Evolutionary conservation across 2,888 invertebrate species (phyloP), one percentile per base, ranked within the genome.

Genomic region (Drosophila bunnanda): DNA sequence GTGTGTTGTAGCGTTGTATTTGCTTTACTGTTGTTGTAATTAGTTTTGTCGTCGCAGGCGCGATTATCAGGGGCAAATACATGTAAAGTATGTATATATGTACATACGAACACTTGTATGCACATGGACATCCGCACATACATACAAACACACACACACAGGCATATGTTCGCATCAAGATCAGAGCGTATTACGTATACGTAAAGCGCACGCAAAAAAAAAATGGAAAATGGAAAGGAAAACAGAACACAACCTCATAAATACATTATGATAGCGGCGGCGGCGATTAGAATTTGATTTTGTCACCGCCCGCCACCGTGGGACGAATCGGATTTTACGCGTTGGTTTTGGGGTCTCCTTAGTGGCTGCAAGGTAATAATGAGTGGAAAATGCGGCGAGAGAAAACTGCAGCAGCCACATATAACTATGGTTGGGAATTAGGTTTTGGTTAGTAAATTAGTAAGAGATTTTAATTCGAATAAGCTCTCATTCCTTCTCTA

Each of bases 281-380:
- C 52, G 66, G 39, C 77, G 82, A 83, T 81, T 83, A 79, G 76
- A 79, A 70, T 83, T 81, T 75, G 71, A 81, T 83, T 83, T 75
- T 61, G 60, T 57, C 67, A 55, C 58, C 50, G 20, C 25, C 44
- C 30, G 28, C 10, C 43, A 82, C 86, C 75, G 79, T 85, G 83
- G 71, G 60, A 30, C 53, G 22, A 68, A 34, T 8, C 10, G 48
- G 13, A 48, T 58, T 61, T 36, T 22, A 32, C 50, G 32, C 32
- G 32, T 32, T n/a, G n/a, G n/a, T n/a, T 25, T 25, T 10, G 48
- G 50, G 32, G 50, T 9, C 15, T 15, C 32, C 20, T 34, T 22
- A 9, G 9, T 22, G 20, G 32, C 50, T 32, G 50, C 10, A 17
- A 50, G 30, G 17, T 20, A 64, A 46, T 20, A 64, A 46, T 53